A percentile compares a stretch with the other conserved stretches of the same genome.
Evolutionary conservation across 2,797 vertebrate genomes (phyloP).

Genomic region (Malurus leucopterus): DNA sequence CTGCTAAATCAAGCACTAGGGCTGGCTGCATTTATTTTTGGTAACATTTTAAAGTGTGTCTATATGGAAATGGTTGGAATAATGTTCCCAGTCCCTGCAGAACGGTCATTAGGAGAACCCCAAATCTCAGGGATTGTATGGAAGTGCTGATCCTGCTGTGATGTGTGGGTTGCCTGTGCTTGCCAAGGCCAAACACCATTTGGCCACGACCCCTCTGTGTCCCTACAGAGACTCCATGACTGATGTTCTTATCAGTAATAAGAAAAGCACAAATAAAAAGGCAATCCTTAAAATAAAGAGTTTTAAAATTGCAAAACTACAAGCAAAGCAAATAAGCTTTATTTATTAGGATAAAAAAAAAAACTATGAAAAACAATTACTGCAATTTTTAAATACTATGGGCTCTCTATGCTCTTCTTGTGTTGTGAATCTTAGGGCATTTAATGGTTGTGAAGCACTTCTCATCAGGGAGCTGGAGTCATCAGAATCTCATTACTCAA

Average conservation of each 20-base stretch:
- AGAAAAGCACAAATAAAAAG: neutral
- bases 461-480: neutral
- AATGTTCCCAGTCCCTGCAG: neutral
- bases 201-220: neutral
- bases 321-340: neutral
- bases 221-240: neutral
- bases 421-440: neutral
- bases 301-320: neutral
- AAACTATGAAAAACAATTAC: neutral
- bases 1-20: neutral
- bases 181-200: neutral
- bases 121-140: neutral
- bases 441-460: conserved; percentile 7
- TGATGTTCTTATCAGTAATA: neutral
- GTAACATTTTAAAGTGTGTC: neutral
- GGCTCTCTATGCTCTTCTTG: neutral
- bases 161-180: neutral
- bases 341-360: neutral
- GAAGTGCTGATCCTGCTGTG: neutral
- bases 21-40: neutral
- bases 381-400: neutral
- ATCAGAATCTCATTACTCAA: conserved; percentile 39
- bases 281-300: neutral
- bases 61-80: neutral
- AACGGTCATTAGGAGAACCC: neutral